Evolutionary conservation across 2,113 vertebrate genomes (phyloP).

Genomic region (Sterrhoptilus dennistouni): DNA sequence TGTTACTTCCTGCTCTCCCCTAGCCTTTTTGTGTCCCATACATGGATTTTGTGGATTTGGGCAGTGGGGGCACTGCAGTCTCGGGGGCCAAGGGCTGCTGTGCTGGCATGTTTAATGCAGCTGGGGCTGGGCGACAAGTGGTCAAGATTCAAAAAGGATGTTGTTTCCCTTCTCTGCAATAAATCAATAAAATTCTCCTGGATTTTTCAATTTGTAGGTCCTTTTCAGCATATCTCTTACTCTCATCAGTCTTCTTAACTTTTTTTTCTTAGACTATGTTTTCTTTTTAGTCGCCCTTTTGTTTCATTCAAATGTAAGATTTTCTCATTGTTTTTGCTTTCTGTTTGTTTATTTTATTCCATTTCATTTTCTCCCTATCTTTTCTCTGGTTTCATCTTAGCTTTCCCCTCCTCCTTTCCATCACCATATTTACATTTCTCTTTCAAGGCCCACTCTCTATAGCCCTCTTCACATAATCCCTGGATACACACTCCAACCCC

Average conservation of each 20-base stretch:
- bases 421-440: slow-evolving; percentile 13
- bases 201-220: background rate
- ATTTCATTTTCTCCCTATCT: background rate
- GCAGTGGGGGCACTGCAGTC: background rate
- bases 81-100: background rate
- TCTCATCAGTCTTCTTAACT: background rate
- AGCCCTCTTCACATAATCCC: slow-evolving; percentile 11
- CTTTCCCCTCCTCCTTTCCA: background rate
- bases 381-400: background rate
- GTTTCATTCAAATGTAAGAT: background rate
- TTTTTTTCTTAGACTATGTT: background rate
- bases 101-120: rapidly evolving
- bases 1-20: slow-evolving; percentile 45
- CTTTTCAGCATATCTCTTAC: background rate
- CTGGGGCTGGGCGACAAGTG: background rate
- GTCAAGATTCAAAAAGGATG: background rate
- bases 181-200: background rate
- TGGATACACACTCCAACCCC: background rate
- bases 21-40: background rate
- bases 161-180: background rate
- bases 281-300: background rate
- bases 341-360: background rate
- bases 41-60: background rate
- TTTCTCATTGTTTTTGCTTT: background rate
- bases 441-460: slow-evolving; percentile 21